phyloP scores from a whole-genome alignment of 2,797 vertebrate genomes.

The Premnoplex brunnescens region DNA sequence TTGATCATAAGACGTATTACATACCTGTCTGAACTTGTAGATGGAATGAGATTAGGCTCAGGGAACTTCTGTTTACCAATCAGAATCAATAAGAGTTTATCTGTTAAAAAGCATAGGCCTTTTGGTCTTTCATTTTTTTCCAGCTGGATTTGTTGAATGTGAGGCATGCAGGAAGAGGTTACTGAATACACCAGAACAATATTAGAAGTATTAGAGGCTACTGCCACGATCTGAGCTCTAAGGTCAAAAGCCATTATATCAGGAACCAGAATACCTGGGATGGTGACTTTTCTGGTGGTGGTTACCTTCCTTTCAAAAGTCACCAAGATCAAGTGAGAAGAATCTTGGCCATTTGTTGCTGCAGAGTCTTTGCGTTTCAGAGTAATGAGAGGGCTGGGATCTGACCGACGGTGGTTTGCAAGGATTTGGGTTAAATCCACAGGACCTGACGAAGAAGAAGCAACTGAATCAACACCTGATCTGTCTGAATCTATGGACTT shows the following conservation, averaged over 20 bases:
- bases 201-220: constrained; percentile 89
- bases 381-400: constrained; percentile 85
- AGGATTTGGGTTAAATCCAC: constrained; percentile 87
- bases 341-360: constrained; percentile 84
- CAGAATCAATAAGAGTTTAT: constrained; percentile 86
- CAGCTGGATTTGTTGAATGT: constrained; percentile 89
- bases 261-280: constrained; percentile 90
- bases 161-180: constrained; percentile 87
- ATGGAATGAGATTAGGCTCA: constrained; percentile 83
- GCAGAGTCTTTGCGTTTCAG: constrained; percentile 82
- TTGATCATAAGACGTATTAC: constrained; percentile 81
- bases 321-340: constrained; percentile 88
- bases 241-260: constrained; percentile 89
- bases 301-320: constrained; percentile 90
- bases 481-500: constrained; percentile 84
- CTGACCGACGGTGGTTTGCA: constrained; percentile 83
- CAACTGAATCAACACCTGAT: constrained; percentile 68
- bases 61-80: constrained; percentile 86
- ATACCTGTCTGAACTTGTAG: constrained; percentile 89
- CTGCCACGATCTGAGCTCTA: constrained; percentile 83
- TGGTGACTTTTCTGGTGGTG: constrained; percentile 88
- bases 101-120: constrained; percentile 87
- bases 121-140: constrained; percentile 88
- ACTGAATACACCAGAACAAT: constrained; percentile 89
- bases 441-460: constrained; percentile 78